Conservation (phyloP, 2,797 vertebrate species). For the Anomalospiza imberbis region DNA sequence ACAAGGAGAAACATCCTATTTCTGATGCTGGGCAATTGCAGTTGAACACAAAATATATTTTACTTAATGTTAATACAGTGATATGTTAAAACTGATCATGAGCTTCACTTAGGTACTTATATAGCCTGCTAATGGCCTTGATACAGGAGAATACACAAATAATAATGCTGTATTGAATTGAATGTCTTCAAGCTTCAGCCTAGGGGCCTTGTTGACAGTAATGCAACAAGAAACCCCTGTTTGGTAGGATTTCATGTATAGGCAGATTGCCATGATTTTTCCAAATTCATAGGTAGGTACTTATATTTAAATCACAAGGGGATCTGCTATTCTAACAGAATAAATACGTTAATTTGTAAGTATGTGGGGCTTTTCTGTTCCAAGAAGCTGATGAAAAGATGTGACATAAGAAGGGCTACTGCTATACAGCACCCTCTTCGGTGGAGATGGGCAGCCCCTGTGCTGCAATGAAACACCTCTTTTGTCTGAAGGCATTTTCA, state of each 20-base stretch:
- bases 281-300: neutral
- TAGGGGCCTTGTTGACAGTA: neutral
- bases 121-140: neutral
- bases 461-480: neutral
- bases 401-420: neutral
- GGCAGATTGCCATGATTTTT: neutral
- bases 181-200: neutral
- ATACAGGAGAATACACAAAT: neutral
- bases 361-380: neutral
- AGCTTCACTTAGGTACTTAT: neutral
- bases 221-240: neutral
- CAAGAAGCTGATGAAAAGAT: neutral
- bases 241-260: neutral
- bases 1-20: neutral
- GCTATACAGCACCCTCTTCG: neutral
- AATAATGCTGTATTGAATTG: neutral
- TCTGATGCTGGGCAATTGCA: neutral
- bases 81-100: neutral
- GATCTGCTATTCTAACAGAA: neutral
- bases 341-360: neutral
- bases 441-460: neutral
- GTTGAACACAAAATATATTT: neutral
- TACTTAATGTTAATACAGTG: neutral
- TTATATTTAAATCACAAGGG: neutral
- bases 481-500: neutral